phyloP scores from a whole-genome alignment of 2,797 vertebrate genomes.

The Psittacula derbiana region DNA sequence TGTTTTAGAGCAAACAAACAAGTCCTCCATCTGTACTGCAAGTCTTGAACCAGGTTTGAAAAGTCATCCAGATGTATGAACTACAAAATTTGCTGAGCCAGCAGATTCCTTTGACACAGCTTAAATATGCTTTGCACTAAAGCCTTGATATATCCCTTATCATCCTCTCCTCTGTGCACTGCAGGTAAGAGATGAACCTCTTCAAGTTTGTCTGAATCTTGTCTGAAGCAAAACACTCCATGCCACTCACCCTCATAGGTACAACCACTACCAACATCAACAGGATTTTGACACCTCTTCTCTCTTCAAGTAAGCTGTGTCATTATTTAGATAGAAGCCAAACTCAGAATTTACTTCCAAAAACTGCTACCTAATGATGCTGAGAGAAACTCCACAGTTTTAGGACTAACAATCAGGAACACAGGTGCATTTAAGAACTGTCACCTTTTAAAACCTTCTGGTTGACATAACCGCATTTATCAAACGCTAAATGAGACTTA shows the following conservation, averaged over 20 bases:
- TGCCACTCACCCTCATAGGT: not conserved
- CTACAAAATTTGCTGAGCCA: not conserved
- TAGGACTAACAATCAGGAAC: not conserved
- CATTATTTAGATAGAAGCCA: not conserved
- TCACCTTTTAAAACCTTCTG: not conserved
- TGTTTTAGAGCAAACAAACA: not conserved
- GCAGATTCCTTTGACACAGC: not conserved
- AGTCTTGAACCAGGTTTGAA: not conserved
- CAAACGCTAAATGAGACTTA: not conserved
- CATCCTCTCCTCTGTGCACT: not conserved
- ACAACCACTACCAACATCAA: not conserved
- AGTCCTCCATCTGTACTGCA: not conserved
- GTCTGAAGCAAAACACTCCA: not conserved
- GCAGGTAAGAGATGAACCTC: not conserved
- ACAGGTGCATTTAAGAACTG: not conserved
- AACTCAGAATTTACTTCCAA: not conserved
- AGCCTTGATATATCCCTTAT: not conserved
- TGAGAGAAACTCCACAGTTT: not conserved
- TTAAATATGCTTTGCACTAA: not conserved
- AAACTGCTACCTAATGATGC: not conserved
- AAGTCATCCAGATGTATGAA: not conserved
- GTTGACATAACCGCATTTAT: not conserved
- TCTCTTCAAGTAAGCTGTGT: not conserved
- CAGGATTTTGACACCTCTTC: not conserved
- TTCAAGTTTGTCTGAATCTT: too few relatives aligned